Percentiles rank a stretch among this genome's conserved stretches.
phyloP scores from a whole-genome alignment of 1,140 invertebrate genomes.

The Drosophila baimaii region DNA sequence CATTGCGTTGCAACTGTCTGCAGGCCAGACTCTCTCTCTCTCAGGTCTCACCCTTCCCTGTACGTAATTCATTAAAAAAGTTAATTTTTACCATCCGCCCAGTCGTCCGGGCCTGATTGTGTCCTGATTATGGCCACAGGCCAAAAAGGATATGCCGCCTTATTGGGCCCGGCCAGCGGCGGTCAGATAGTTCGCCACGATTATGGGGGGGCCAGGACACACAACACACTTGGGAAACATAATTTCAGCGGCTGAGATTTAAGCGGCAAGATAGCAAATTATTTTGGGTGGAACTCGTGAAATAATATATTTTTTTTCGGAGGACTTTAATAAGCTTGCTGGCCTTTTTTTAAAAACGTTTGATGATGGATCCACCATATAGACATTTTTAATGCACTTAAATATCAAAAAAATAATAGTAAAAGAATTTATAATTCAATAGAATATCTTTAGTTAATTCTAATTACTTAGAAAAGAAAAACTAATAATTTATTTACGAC shows the following conservation, averaged over 20 bases:
- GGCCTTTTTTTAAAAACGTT: not conserved
- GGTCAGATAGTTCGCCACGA: conserved; percentile 62
- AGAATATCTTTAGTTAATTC: too few relatives aligned
- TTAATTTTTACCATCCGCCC: conserved; percentile 78
- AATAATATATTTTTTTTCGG: not conserved
- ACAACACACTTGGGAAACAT: conserved; percentile 56
- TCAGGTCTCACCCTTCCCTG: not conserved
- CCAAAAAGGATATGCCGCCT: conserved; percentile 69
- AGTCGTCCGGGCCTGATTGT: conserved; percentile 67
- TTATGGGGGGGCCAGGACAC: conserved; percentile 50
- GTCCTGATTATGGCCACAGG: conserved; percentile 70
- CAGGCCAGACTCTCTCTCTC: conserved; percentile 7
- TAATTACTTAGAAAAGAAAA: too few relatives aligned
- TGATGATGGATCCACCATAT: too few relatives aligned
- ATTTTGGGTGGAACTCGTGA: not conserved
- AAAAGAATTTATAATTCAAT: too few relatives aligned
- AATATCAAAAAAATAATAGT: too few relatives aligned
- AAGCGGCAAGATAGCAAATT: conserved; percentile 8
- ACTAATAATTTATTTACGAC: too few relatives aligned
- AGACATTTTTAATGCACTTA: too few relatives aligned
- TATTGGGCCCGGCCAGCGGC: conserved; percentile 53
- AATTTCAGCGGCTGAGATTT: conserved; percentile 43
- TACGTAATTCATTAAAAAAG: conserved; percentile 80
- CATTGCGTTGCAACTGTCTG: conserved; percentile 63
- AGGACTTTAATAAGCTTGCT: not conserved